These are phyloP conservation scores for Limnephilus marmoratus DNA, from an alignment of 2,888 invertebrate species.

Conservation along the genomic window DNA sequence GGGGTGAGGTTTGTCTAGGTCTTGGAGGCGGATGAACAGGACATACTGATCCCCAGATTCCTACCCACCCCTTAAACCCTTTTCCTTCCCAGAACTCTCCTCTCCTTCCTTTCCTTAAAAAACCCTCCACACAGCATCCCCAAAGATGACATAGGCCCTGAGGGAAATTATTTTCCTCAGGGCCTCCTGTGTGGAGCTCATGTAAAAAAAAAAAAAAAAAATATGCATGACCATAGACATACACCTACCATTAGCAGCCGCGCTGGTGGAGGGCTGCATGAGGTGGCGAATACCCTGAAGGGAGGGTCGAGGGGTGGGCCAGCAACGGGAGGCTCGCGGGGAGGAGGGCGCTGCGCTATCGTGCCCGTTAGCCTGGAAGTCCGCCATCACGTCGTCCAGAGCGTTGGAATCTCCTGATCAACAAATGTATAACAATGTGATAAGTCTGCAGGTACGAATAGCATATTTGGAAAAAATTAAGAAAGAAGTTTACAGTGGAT, in stretches of 20 bases:
- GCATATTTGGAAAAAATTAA: not conserved
- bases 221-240: not conserved
- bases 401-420: slow-evolving; percentile 67
- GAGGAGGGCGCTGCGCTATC: slow-evolving; percentile 68
- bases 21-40: no score
- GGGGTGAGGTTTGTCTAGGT: no score
- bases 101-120: no score
- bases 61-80: no score
- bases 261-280: not conserved
- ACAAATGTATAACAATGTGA: not conserved
- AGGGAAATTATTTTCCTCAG: no score
- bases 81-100: no score
- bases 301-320: slow-evolving; percentile 39
- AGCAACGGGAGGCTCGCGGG: slow-evolving; percentile 45
- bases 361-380: slow-evolving; percentile 77
- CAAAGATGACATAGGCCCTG: no score
- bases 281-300: slow-evolving; percentile 44
- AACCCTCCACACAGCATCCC: no score
- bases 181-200: no score
- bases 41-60: no score
- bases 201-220: no score
- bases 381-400: slow-evolving; percentile 75
- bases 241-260: not conserved
- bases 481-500: not conserved
- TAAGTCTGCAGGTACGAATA: not conserved